Percentiles rank a stretch among this genome's conserved stretches.
Conservation (phyloP, 2,113 vertebrate genomes). For the Nettapus auritus region DNA sequence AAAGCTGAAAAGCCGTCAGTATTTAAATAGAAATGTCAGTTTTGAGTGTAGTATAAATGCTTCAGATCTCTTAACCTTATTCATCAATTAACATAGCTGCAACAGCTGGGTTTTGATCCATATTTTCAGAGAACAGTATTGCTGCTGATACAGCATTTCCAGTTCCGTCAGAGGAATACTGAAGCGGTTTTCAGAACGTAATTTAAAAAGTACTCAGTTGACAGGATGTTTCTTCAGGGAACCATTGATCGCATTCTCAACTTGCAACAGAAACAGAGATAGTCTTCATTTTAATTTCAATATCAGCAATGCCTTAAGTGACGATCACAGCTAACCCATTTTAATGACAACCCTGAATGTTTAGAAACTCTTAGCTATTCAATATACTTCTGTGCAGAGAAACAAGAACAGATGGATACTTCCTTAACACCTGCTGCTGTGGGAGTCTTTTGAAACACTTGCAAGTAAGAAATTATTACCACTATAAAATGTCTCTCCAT, state of each 20-base stretch:
- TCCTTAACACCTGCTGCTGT: slow-evolving; percentile 67
- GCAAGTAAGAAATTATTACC: slow-evolving; percentile 59
- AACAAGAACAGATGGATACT: slow-evolving; percentile 71
- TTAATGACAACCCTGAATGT: slow-evolving; percentile 64
- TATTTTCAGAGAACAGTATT: slow-evolving; percentile 51
- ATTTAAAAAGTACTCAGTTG: slow-evolving; percentile 58
- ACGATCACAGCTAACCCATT: slow-evolving; percentile 55
- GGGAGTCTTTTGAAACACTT: slow-evolving; percentile 65
- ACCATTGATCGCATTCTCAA: slow-evolving; percentile 42
- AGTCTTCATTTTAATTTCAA: slow-evolving; percentile 65
- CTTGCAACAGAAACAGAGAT: slow-evolving; percentile 39
- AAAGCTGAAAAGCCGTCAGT: slow-evolving; percentile 46
- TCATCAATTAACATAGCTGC: slow-evolving; percentile 49
- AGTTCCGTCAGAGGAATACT: slow-evolving; percentile 40
- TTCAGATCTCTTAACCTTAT: slow-evolving; percentile 47
- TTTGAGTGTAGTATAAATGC: slow-evolving; percentile 28
- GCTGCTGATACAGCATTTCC: slow-evolving; percentile 62
- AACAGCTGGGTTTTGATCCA: slow-evolving; percentile 60
- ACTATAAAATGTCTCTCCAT: slow-evolving; percentile 37
- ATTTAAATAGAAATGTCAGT: slow-evolving; percentile 44
- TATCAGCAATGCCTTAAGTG: slow-evolving; percentile 55
- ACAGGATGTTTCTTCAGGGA: slow-evolving; percentile 61
- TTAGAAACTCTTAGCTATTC: slow-evolving; percentile 57
- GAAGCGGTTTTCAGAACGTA: slow-evolving; percentile 42
- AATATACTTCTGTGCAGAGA: slow-evolving; percentile 52